Conservation (phyloP, 1,140 invertebrate species). For the Drosophila nigrodunni region DNA sequence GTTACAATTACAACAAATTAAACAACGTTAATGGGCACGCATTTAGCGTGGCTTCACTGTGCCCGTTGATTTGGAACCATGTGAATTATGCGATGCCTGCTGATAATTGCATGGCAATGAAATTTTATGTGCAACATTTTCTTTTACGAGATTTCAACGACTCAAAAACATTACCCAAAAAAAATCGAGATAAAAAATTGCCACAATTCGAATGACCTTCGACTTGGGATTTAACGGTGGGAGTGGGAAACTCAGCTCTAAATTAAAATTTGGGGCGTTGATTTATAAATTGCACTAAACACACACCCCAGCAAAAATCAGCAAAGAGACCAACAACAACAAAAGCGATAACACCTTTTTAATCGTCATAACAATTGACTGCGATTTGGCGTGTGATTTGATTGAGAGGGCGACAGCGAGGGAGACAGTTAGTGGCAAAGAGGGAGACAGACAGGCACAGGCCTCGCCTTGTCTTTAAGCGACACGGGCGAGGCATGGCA, state of each 20-base stretch:
- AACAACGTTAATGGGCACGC: slow-evolving; percentile 72
- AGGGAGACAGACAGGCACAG: not conserved
- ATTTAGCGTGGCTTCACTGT: slow-evolving; percentile 38
- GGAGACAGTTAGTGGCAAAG: not conserved
- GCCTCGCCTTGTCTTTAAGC: slow-evolving; percentile 20
- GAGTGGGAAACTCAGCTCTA: slow-evolving; percentile 28
- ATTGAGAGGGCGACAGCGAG: not conserved
- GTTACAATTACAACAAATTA: slow-evolving; percentile 67
- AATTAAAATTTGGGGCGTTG: slow-evolving; percentile 36
- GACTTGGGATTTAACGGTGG: slow-evolving; percentile 15
- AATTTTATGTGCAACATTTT: slow-evolving; percentile 68
- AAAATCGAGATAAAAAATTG: slow-evolving; percentile 21
- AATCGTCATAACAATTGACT: slow-evolving; percentile 27
- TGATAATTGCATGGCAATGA: slow-evolving; percentile 73
- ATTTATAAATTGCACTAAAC: slow-evolving; percentile 67
- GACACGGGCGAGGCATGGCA: not conserved
- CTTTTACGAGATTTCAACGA: slow-evolving; percentile 24
- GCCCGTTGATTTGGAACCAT: slow-evolving; percentile 57
- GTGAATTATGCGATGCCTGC: slow-evolving; percentile 54
- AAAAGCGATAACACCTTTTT: slow-evolving; percentile 17
- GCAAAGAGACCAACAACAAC: not conserved
- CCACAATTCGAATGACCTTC: slow-evolving; percentile 51
- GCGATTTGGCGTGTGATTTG: slow-evolving; percentile 42
- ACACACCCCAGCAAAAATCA: slow-evolving; percentile 44
- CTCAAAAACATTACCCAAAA: not conserved